phyloP scores from a whole-genome alignment of 2,797 vertebrate genomes.

The Aplochiton taeniatus region DNA sequence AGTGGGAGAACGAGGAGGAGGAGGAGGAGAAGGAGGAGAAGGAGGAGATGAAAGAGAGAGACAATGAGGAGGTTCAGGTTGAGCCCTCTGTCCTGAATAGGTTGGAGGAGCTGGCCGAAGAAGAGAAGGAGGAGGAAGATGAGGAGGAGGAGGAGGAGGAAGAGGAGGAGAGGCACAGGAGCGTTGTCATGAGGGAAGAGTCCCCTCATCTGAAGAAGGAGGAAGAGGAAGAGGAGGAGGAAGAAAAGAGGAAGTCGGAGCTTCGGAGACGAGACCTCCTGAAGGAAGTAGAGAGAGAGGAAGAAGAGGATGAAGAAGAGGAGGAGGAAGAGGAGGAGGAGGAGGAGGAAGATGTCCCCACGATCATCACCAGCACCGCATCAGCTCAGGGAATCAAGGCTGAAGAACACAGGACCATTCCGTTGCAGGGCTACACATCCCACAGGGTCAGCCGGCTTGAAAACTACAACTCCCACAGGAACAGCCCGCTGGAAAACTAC shows the following conservation, averaged over 20 bases:
- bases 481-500: conserved; percentile 20
- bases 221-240: conserved; percentile 59
- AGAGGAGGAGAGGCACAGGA: conserved; percentile 58
- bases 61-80: conserved; percentile 43
- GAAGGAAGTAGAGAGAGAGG: conserved; percentile 60
- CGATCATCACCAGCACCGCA: conserved; percentile 67
- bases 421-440: conserved; percentile 16
- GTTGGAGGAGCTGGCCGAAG: conserved; percentile 48
- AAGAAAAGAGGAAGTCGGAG: conserved; percentile 57
- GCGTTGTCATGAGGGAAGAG: not conserved
- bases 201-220: conserved; percentile 34
- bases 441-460: not conserved
- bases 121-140: conserved; percentile 35
- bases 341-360: conserved; percentile 62
- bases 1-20: conserved; percentile 64
- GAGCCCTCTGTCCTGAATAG: too few relatives aligned
- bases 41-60: conserved; percentile 52
- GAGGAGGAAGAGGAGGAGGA: conserved; percentile 62
- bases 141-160: conserved; percentile 61
- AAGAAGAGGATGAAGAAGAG: conserved; percentile 60
- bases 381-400: conserved; percentile 75
- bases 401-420: conserved; percentile 55
- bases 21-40: conserved; percentile 49
- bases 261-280: conserved; percentile 57
- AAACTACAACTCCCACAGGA: conserved; percentile 10